A percentile compares a stretch with the other conserved stretches of the same genome.
Evolutionary conservation across 1,140 invertebrate genomes (phyloP).

Genomic region (Lepeophtheirus salmonis): DNA sequence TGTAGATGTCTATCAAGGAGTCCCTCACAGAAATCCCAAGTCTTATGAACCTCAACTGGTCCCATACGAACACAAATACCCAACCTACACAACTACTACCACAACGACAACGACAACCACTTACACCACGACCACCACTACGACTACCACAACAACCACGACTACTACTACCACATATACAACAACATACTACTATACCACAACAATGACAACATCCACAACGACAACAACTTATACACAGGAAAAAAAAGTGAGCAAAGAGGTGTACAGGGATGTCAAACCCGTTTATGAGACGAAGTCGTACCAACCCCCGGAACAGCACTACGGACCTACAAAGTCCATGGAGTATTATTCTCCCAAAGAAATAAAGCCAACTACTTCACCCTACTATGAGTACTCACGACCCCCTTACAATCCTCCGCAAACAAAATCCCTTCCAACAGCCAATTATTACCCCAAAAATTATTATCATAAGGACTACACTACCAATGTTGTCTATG

Average conservation of each 20-base stretch:
- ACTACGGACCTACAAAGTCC: neutral
- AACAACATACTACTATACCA: neutral
- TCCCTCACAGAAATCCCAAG: neutral
- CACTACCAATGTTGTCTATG: neutral
- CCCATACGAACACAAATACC: neutral
- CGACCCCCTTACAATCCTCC: neutral
- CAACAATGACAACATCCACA: neutral
- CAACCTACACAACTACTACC: neutral
- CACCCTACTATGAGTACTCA: neutral
- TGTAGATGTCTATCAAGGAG: neutral
- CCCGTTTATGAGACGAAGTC: neutral
- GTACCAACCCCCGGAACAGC: neutral
- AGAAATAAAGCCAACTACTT: neutral
- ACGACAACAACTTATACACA: neutral
- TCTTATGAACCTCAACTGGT: neutral
- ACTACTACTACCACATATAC: neutral
- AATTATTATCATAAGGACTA: neutral
- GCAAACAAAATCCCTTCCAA: neutral
- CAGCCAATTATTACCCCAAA: neutral
- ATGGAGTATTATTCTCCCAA: neutral
- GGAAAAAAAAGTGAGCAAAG: neutral
- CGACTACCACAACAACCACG: neutral
- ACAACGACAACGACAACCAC: neutral
- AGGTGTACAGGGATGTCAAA: neutral
- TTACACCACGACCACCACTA: neutral